phyloP scores from a whole-genome alignment of 1,140 invertebrate genomes.

The Bombus confusus region DNA sequence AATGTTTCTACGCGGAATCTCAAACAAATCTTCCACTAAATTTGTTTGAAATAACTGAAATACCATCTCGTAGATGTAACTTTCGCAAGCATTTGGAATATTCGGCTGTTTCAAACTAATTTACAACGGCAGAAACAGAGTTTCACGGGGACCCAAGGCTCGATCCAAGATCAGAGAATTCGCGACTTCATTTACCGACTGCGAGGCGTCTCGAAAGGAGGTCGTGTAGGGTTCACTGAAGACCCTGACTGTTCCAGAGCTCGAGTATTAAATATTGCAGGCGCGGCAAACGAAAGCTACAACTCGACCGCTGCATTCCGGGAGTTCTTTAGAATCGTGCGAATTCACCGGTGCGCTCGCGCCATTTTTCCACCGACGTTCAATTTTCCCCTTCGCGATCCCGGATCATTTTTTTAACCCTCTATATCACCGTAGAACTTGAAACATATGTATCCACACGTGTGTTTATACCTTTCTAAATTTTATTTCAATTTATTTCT shows the following conservation, averaged over 20 bases:
- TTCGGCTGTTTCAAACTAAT: not conserved
- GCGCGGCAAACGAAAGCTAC: constrained; percentile 56
- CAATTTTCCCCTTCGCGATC: constrained; percentile 32
- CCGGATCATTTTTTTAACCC: not conserved
- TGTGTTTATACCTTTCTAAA: not conserved
- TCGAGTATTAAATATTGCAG: constrained; percentile 55
- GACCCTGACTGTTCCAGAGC: constrained; percentile 45
- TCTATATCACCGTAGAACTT: too few relatives aligned
- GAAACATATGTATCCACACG: not conserved
- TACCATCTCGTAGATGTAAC: not conserved
- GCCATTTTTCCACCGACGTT: constrained; percentile 30
- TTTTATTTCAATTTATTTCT: not conserved
- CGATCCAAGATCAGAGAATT: constrained; percentile 35
- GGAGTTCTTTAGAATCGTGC: constrained; percentile 52
- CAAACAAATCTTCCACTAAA: too few relatives aligned
- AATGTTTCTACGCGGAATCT: too few relatives aligned
- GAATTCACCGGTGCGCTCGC: constrained; percentile 39
- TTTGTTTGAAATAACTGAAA: not conserved
- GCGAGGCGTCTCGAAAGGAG: constrained; percentile 43
- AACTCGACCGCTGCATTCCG: constrained; percentile 49
- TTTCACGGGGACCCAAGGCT: not conserved
- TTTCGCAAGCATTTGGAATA: not conserved
- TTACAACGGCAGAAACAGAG: not conserved
- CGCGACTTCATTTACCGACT: constrained; percentile 37
- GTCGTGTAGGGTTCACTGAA: constrained; percentile 47